Conservation (phyloP, 2,113 vertebrate genomes). For the rabbit (Oryctolagus cuniculus) region DNA sequence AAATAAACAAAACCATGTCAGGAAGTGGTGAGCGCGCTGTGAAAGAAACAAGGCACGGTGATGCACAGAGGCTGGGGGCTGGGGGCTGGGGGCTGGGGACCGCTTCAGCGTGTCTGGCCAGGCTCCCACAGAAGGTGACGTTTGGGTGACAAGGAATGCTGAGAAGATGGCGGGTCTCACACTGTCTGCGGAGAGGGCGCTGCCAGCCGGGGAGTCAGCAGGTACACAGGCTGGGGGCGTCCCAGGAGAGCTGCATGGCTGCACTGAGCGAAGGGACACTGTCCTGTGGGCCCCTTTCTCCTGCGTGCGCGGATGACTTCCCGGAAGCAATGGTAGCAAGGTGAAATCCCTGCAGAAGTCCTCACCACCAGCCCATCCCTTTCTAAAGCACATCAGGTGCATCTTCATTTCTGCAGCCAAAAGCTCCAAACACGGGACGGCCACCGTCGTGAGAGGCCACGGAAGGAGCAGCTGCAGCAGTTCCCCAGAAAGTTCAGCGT, state of each 20-base stretch:
- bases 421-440: neutral
- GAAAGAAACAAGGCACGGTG: neutral
- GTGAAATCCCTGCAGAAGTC: neutral
- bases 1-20: neutral
- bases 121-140: neutral
- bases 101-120: neutral
- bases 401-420: neutral
- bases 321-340: neutral
- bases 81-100: too few species aligned
- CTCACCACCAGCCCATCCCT: neutral
- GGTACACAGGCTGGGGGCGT: neutral
- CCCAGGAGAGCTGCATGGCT: neutral
- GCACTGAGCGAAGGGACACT: neutral
- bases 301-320: fast-evolving
- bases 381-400: neutral
- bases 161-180: neutral
- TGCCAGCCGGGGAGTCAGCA: neutral
- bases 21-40: too few species aligned
- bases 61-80: neutral
- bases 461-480: neutral
- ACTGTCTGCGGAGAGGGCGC: neutral
- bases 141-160: neutral
- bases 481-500: neutral
- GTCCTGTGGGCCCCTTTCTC: neutral
- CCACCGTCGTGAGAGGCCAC: neutral